A percentile compares a stretch with the other conserved stretches of the same genome.
phyloP scores from a whole-genome alignment of 2,113 vertebrate species.

The Clarias magur region DNA sequence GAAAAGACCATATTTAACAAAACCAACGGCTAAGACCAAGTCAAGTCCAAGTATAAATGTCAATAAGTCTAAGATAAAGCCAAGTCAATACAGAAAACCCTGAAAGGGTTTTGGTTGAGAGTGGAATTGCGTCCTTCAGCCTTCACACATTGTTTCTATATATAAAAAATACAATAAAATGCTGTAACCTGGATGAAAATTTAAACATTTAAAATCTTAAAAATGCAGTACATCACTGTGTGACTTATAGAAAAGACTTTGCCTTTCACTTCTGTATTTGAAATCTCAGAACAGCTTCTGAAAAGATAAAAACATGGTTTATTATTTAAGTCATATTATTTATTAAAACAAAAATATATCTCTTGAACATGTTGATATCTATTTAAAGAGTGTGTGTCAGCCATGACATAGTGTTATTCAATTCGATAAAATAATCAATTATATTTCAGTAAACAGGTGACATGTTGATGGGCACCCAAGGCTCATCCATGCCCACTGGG shows the following conservation, averaged over 20 bases:
- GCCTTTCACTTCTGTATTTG: background rate
- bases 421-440: too few species aligned
- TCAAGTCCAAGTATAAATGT: background rate
- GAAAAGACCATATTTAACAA: background rate
- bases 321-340: background rate
- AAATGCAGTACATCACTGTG: background rate
- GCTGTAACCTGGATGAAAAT: background rate
- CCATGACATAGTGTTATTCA: too few species aligned
- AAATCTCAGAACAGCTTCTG: background rate
- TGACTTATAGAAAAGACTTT: background rate
- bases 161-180: background rate
- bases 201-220: background rate
- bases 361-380: background rate
- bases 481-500: too few species aligned
- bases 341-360: background rate
- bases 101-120: background rate
- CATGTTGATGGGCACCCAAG: too few species aligned
- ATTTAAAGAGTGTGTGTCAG: background rate
- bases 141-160: background rate
- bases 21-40: background rate
- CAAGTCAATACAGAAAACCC: background rate
- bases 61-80: background rate
- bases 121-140: background rate
- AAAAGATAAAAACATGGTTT: background rate
- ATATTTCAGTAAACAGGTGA: too few species aligned